These are phyloP conservation scores for Tympanoctomys barrerae DNA, from an alignment of 2,797 vertebrate genomes.

Conservation along the genomic window DNA sequence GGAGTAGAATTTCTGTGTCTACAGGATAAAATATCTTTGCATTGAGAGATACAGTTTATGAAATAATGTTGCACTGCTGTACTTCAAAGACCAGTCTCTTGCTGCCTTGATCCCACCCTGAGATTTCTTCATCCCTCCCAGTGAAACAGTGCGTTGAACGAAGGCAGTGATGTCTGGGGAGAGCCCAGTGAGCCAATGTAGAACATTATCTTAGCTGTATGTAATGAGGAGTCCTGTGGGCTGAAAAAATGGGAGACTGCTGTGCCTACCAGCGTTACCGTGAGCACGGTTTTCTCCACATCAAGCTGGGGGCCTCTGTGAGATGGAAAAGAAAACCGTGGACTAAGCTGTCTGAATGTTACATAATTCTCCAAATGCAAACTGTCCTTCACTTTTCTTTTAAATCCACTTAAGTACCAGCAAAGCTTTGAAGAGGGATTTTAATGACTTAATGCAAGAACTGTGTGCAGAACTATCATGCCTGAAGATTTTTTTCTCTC, in stretches of 20 bases:
- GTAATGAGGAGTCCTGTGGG: constrained; percentile 56
- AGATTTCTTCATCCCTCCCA: constrained; percentile 18
- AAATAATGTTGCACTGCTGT: constrained; percentile 60
- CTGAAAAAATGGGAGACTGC: constrained; percentile 2
- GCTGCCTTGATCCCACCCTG: neutral
- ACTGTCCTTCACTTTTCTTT: constrained; percentile 60
- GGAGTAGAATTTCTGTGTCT: constrained; percentile 18
- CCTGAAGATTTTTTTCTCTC: neutral
- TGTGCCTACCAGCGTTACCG: constrained; percentile 35
- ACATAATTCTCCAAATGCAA: constrained; percentile 57
- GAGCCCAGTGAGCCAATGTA: neutral
- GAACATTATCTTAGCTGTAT: constrained; percentile 54
- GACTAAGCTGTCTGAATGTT: constrained; percentile 45
- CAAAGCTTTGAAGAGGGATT: constrained; percentile 70
- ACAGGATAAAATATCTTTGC: constrained; percentile 3
- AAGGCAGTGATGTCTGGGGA: neutral
- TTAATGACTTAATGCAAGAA: constrained; percentile 67
- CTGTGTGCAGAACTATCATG: constrained; percentile 37
- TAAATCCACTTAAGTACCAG: constrained; percentile 61
- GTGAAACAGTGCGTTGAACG: neutral
- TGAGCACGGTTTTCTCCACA: constrained; percentile 17
- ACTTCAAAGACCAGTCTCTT: constrained; percentile 52
- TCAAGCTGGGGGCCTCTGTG: neutral
- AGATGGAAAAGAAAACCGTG: neutral
- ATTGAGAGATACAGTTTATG: constrained; percentile 19